These are phyloP conservation scores for Tamandua tetradactyla DNA, from an alignment of 2,797 vertebrate genomes.

Conservation along the genomic window DNA sequence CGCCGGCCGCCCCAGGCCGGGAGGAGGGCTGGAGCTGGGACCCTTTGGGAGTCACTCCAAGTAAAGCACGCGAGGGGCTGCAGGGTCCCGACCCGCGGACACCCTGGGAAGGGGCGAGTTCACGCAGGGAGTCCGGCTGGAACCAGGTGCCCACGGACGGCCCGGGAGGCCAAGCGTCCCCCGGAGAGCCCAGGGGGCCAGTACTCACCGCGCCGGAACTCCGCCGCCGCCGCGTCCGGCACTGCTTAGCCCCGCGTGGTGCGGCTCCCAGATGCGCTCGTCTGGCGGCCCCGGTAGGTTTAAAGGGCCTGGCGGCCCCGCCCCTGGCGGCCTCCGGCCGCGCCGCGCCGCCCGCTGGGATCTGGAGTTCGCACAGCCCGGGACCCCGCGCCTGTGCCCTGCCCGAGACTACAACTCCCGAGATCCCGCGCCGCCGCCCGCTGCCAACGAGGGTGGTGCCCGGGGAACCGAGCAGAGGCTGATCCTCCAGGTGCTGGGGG, in stretches of 20 bases:
- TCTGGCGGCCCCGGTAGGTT: constrained; percentile 71
- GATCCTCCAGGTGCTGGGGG: neutral
- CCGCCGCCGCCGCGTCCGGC: neutral
- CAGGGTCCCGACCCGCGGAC: neutral
- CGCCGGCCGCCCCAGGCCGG: neutral
- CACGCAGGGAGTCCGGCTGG: neutral
- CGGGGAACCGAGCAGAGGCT: neutral
- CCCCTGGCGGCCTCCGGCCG: constrained; percentile 61
- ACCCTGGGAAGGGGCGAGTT: constrained; percentile 15
- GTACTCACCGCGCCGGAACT: constrained; percentile 64
- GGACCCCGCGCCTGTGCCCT: neutral
- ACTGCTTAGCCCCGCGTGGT: constrained; percentile 61
- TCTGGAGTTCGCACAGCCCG: constrained; percentile 64
- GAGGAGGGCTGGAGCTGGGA: neutral
- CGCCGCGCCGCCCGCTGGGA: constrained; percentile 70
- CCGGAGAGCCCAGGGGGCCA: neutral
- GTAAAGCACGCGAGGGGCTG: neutral
- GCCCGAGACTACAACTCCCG: constrained; percentile 78
- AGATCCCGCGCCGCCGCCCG: constrained; percentile 29
- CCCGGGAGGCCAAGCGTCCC: neutral
- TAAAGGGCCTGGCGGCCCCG: constrained; percentile 78
- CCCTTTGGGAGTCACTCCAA: constrained; percentile 1
- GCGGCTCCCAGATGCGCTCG: constrained; percentile 57
- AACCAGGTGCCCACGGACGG: neutral
- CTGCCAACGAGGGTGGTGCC: constrained; percentile 27